phyloP scores from a whole-genome alignment of 2,797 vertebrate species.

The Setipinna tenuifilis region DNA sequence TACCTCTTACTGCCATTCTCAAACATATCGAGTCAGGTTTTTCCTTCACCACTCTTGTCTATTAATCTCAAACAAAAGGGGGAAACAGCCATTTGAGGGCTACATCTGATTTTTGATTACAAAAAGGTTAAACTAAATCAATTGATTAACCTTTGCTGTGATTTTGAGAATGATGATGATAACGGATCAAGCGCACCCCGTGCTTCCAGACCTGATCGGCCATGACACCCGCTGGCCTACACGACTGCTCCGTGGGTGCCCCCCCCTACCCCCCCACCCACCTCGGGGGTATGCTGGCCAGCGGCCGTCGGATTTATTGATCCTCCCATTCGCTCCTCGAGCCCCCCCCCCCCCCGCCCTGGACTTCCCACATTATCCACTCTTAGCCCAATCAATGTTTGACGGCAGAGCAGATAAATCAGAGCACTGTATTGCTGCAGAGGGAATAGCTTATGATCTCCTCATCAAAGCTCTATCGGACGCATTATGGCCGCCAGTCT shows the following conservation, averaged over 20 bases:
- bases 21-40: neutral
- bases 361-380: constrained; percentile 30
- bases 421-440: neutral
- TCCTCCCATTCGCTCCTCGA: constrained; percentile 37
- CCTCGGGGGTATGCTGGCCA: neutral
- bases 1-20: constrained; percentile 15
- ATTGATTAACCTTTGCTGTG: constrained; percentile 64
- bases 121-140: constrained; percentile 60
- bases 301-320: constrained; percentile 48
- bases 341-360: too few species aligned
- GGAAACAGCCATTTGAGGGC: constrained; percentile 64
- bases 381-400: constrained; percentile 34
- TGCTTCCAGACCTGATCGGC: constrained; percentile 47
- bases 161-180: constrained; percentile 49
- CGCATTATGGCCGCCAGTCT: neutral
- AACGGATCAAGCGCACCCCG: constrained; percentile 50
- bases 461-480: neutral
- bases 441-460: neutral
- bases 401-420: neutral
- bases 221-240: constrained; percentile 34
- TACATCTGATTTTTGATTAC: constrained; percentile 70
- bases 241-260: constrained; percentile 21
- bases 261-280: constrained; percentile 28
- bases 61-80: constrained; percentile 42
- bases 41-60: constrained; percentile 18